Percentiles rank a stretch among this genome's conserved stretches.
These are phyloP conservation scores for Sinosuthora webbiana DNA, from an alignment of 2,113 vertebrate species.

Conservation along the genomic window DNA sequence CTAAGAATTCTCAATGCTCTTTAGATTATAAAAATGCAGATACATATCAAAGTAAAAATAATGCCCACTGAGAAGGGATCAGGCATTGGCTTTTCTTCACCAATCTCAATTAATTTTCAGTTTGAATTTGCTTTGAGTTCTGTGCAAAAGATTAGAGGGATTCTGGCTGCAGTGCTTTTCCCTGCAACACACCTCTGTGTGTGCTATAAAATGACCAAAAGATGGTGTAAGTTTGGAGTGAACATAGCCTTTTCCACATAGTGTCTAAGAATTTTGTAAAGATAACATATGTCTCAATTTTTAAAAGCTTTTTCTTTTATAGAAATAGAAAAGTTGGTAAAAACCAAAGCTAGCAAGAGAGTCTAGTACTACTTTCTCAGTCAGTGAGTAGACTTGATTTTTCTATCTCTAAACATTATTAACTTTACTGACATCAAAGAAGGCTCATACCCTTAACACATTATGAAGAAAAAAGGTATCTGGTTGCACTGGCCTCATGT, in stretches of 20 bases:
- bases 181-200: neutral
- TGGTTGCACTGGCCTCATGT: slow-evolving; percentile 20
- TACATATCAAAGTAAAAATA: neutral
- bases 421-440: slow-evolving; percentile 21
- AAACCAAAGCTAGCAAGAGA: neutral
- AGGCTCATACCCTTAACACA: neutral
- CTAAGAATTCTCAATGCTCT: neutral
- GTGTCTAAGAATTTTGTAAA: neutral
- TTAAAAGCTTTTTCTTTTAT: neutral
- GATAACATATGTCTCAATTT: neutral
- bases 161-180: neutral
- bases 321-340: neutral
- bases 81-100: neutral
- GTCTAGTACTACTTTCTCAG: neutral
- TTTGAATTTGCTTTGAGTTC: neutral
- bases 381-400: slow-evolving; percentile 1
- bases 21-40: neutral
- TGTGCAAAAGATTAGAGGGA: neutral
- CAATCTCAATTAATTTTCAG: neutral
- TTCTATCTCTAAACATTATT: slow-evolving; percentile 25
- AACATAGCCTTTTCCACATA: neutral
- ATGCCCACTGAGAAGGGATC: neutral
- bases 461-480: neutral
- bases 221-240: neutral
- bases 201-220: slow-evolving; percentile 8